phyloP scores from a whole-genome alignment of 2,888 invertebrate genomes.

The Seira sanloemensis region DNA sequence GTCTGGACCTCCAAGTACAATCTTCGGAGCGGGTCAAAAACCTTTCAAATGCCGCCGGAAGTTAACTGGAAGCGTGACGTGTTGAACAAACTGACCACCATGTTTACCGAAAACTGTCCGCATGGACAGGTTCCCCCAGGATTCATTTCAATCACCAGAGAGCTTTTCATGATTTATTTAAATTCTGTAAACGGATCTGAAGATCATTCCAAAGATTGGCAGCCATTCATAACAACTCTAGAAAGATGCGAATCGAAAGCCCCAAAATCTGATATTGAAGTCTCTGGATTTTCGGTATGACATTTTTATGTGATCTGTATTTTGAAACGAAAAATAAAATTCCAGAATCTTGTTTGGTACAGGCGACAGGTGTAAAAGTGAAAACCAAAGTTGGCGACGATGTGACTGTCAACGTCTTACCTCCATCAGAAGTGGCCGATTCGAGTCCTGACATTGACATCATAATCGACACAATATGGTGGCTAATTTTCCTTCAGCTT shows the following conservation, averaged over 20 bases:
- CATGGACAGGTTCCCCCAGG: slow-evolving; percentile 22
- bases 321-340: too few species aligned
- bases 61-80: slow-evolving; percentile 46
- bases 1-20: slow-evolving; percentile 49
- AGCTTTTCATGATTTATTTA: slow-evolving; percentile 56
- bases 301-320: too few species aligned
- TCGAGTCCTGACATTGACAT: slow-evolving; percentile 8
- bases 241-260: too few species aligned
- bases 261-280: too few species aligned
- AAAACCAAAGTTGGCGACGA: not conserved
- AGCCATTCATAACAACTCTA: too few species aligned
- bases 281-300: too few species aligned
- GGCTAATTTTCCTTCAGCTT: slow-evolving; percentile 54
- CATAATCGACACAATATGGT: slow-evolving; percentile 55
- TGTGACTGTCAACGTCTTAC: slow-evolving; percentile 13
- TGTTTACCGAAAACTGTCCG: slow-evolving; percentile 39
- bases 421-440: slow-evolving; percentile 31
- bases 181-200: slow-evolving; percentile 26
- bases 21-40: slow-evolving; percentile 12
- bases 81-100: slow-evolving; percentile 16
- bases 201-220: slow-evolving; percentile 25
- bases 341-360: not conserved
- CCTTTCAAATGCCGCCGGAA: slow-evolving; percentile 19
- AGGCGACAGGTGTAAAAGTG: not conserved
- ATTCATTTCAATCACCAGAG: slow-evolving; percentile 33